Evolutionary conservation across 2,888 invertebrate species (phyloP).

Genomic region (Apantesis nais): DNA sequence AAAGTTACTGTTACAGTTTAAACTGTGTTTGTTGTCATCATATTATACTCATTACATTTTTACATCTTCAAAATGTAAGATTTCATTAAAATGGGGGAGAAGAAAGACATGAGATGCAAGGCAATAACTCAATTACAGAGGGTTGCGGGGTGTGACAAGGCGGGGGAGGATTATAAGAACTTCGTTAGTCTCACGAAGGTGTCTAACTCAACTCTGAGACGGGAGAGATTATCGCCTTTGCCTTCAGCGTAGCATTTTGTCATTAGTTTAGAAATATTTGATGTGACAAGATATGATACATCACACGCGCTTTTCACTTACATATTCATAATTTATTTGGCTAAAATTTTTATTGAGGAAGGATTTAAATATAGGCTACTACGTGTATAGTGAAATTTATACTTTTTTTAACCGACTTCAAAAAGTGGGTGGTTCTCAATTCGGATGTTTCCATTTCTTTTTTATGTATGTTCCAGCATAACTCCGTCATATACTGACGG

Average conservation of each 20-base stretch:
- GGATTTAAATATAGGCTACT: too few relatives aligned
- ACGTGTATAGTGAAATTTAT: too few relatives aligned
- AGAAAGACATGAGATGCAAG: slow-evolving; percentile 76
- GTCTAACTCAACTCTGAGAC: slow-evolving; percentile 77
- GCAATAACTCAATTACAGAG: slow-evolving; percentile 79
- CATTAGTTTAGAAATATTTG: slow-evolving; percentile 63
- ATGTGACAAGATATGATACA: slow-evolving; percentile 51
- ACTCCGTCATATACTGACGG: too few relatives aligned
- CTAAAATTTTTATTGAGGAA: neutral
- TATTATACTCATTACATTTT: slow-evolving; percentile 9
- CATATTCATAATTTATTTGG: slow-evolving; percentile 1
- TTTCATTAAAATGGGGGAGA: slow-evolving; percentile 59
- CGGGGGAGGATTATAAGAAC: slow-evolving; percentile 80
- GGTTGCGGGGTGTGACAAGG: slow-evolving; percentile 48
- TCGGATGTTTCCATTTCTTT: too few relatives aligned
- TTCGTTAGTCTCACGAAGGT: slow-evolving; percentile 83
- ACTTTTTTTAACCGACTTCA: too few relatives aligned
- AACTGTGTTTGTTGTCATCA: neutral
- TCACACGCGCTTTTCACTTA: slow-evolving; percentile 32
- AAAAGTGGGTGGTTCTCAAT: too few relatives aligned
- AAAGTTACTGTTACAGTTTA: neutral
- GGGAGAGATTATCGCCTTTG: slow-evolving; percentile 79
- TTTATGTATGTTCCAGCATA: too few relatives aligned
- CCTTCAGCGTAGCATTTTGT: slow-evolving; percentile 72
- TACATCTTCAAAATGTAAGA: slow-evolving; percentile 50